A percentile compares a stretch with the other conserved stretches of the same genome.
Conservation (phyloP, 2,113 vertebrate species). For the Reinhardtius hippoglossoides region DNA sequence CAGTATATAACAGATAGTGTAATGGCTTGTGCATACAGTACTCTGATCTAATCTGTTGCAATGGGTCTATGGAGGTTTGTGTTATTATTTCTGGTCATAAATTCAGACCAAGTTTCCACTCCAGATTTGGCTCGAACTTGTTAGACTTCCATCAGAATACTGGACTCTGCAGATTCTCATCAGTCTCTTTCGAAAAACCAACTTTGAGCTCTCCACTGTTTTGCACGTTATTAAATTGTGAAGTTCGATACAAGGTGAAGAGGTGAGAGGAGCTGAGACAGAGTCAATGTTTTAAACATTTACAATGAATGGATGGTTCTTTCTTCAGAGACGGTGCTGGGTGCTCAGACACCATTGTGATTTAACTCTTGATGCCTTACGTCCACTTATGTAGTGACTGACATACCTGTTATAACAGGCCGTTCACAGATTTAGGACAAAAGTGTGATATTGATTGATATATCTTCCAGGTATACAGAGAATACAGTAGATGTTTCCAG, state of each 20-base stretch:
- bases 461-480: too few species aligned
- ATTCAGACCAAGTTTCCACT: constrained; percentile 38
- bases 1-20: constrained; percentile 12
- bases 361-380: too few species aligned
- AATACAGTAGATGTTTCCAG: too few species aligned
- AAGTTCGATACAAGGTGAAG: neutral
- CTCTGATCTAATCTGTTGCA: constrained; percentile 1
- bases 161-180: neutral
- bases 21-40: constrained; percentile 1
- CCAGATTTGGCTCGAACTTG: constrained; percentile 38
- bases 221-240: neutral
- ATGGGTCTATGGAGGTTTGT: neutral
- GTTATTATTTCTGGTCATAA: constrained; percentile 30
- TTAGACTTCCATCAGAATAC: neutral
- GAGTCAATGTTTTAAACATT: too few species aligned
- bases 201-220: neutral
- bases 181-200: neutral
- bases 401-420: too few species aligned
- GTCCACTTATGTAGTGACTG: too few species aligned
- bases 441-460: too few species aligned
- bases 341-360: too few species aligned
- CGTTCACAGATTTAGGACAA: too few species aligned
- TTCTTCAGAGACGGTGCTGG: too few species aligned
- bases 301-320: too few species aligned
- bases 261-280: too few species aligned